A percentile compares a stretch with the other conserved stretches of the same genome.
Evolutionary conservation across 2,113 vertebrate species (phyloP).

Genomic region (Hucho hucho): DNA sequence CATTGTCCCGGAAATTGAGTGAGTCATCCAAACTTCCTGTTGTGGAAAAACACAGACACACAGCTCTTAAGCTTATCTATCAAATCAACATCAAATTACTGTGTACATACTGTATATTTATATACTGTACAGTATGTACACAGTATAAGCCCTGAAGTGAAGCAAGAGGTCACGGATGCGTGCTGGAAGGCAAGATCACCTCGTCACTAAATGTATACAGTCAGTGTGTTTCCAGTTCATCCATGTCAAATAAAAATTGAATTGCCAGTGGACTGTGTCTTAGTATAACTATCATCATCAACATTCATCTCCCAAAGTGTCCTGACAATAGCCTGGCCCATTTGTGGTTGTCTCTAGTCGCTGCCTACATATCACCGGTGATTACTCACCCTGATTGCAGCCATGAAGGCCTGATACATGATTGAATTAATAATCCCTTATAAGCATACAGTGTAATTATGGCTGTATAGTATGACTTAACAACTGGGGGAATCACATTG

Average conservation of each 20-base stretch:
- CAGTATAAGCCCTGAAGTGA: too few species aligned
- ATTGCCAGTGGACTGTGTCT: background rate
- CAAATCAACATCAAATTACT: too few species aligned
- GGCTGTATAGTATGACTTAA: background rate
- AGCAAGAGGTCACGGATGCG: too few species aligned
- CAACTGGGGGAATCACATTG: background rate
- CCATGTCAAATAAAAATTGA: background rate
- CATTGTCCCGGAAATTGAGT: too few species aligned
- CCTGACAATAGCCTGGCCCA: background rate
- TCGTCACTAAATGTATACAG: background rate
- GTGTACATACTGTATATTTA: too few species aligned
- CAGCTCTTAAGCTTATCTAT: too few species aligned
- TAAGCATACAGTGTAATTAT: background rate
- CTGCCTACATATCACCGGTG: background rate
- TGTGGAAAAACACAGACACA: too few species aligned
- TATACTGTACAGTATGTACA: too few species aligned
- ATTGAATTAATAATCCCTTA: background rate
- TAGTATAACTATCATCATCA: background rate
- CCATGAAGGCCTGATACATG: background rate
- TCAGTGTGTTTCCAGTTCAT: background rate
- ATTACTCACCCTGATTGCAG: background rate
- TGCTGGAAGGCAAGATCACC: too few species aligned
- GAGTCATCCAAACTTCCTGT: too few species aligned
- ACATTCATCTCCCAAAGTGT: background rate
- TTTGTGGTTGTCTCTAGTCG: background rate